These are phyloP conservation scores for Lepidocyrtoides sp. DNA, from an alignment of 2,888 invertebrate genomes.

Conservation along the genomic window DNA sequence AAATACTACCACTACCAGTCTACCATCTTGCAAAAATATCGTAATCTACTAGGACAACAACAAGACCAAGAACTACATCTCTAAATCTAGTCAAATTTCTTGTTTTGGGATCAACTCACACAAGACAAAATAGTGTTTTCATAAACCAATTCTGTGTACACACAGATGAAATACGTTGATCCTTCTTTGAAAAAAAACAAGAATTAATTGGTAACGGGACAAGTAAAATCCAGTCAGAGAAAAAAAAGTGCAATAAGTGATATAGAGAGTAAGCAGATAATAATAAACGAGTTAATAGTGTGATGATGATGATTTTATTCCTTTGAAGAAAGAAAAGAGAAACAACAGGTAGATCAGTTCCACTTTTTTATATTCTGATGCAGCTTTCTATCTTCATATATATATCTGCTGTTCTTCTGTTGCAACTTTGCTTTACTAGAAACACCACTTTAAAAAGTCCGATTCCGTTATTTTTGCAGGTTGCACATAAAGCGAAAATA, in stretches of 20 bases:
- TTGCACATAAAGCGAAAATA: slow-evolving; percentile 23
- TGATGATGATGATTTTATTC: slow-evolving; percentile 44
- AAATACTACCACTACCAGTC: slow-evolving; percentile 1
- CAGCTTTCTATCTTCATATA: slow-evolving; percentile 46
- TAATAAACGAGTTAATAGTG: slow-evolving; percentile 58
- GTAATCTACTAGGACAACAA: not conserved
- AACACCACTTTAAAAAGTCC: slow-evolving; percentile 30
- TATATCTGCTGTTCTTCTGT: not conserved
- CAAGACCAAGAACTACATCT: slow-evolving; percentile 13
- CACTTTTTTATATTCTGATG: slow-evolving; percentile 55
- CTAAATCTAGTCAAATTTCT: slow-evolving; percentile 57
- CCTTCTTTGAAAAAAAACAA: slow-evolving; percentile 56
- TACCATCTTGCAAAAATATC: not conserved
- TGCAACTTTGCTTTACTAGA: slow-evolving; percentile 11
- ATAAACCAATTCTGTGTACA: not conserved
- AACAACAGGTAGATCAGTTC: slow-evolving; percentile 49
- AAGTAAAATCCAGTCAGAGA: slow-evolving; percentile 74
- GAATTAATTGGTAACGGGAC: slow-evolving; percentile 80
- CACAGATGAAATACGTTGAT: not conserved
- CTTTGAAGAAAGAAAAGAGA: slow-evolving; percentile 47
- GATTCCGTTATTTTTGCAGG: slow-evolving; percentile 69
- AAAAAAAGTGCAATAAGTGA: not conserved
- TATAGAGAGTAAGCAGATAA: slow-evolving; percentile 23
- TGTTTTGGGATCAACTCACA: slow-evolving; percentile 64
- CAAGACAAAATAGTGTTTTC: slow-evolving; percentile 31